These are phyloP conservation scores for Neoseiulus cucumeris DNA, from an alignment of 1,140 invertebrate genomes.

Conservation along the genomic window DNA sequence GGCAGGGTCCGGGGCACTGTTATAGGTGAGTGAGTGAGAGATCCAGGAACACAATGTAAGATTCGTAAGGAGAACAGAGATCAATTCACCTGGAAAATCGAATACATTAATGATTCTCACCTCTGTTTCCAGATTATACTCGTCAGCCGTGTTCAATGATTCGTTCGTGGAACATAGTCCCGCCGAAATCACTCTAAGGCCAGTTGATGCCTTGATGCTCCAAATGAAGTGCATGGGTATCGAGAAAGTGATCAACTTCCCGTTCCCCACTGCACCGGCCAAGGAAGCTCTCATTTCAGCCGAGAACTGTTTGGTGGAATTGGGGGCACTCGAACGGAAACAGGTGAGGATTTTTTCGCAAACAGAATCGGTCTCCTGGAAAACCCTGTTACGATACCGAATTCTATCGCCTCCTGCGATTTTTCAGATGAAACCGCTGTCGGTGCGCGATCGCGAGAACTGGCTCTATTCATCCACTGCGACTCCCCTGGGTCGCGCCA, in stretches of 20 bases:
- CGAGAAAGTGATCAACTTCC: slow-evolving; percentile 81
- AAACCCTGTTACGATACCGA: not conserved
- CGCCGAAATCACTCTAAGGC: slow-evolving; percentile 72
- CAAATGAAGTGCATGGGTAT: slow-evolving; percentile 85
- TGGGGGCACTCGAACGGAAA: not conserved
- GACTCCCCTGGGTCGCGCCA: slow-evolving; percentile 59
- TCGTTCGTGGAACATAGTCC: slow-evolving; percentile 54
- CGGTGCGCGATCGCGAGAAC: slow-evolving; percentile 13
- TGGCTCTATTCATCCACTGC: slow-evolving; percentile 31
- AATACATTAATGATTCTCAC: too few relatives aligned
- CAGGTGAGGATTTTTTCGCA: not conserved
- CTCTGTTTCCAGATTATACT: slow-evolving; percentile 49
- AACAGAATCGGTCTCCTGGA: not conserved
- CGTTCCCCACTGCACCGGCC: slow-evolving; percentile 80
- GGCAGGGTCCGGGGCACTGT: slow-evolving; percentile 70
- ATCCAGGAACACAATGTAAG: too few relatives aligned
- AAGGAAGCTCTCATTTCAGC: slow-evolving; percentile 36
- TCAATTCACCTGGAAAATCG: too few relatives aligned
- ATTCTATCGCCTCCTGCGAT: not conserved
- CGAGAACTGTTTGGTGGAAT: not conserved
- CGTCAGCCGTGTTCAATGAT: slow-evolving; percentile 83
- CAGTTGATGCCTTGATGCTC: slow-evolving; percentile 81
- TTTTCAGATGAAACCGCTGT: slow-evolving; percentile 20
- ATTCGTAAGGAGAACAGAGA: too few relatives aligned
- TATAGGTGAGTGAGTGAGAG: slow-evolving; percentile 59